Conservation (phyloP, 2,888 invertebrate species). For the Hyposoter dolosus region DNA sequence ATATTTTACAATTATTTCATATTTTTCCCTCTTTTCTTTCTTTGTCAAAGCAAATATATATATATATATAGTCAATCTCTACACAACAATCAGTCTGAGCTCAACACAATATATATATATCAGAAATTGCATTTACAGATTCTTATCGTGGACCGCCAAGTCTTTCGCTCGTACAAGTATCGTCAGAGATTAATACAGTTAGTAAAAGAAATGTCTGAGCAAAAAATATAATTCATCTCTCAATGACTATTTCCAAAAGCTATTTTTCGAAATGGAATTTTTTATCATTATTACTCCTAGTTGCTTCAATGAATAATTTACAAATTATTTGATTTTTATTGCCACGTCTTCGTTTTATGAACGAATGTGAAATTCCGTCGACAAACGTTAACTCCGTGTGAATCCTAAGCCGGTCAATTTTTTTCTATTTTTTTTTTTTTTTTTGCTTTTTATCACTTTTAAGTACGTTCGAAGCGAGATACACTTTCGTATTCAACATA, state of each 20-base stretch:
- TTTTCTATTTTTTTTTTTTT: slow-evolving; percentile 22
- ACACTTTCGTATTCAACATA: slow-evolving; percentile 31
- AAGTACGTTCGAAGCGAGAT: slow-evolving; percentile 53
- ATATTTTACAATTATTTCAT: slow-evolving; percentile 58
- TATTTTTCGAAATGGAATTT: slow-evolving; percentile 11
- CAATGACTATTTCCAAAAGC: slow-evolving; percentile 5
- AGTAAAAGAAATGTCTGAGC: slow-evolving; percentile 17
- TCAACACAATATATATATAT: slow-evolving; percentile 61
- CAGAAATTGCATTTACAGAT: slow-evolving; percentile 55
- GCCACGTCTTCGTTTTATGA: slow-evolving; percentile 20
- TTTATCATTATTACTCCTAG: background rate
- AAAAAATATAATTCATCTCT: slow-evolving; percentile 7
- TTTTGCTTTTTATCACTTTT: slow-evolving; percentile 25
- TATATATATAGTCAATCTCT: slow-evolving; percentile 60
- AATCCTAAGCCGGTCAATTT: background rate
- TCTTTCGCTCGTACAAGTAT: slow-evolving; percentile 16
- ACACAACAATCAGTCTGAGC: slow-evolving; percentile 67
- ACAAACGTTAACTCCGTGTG: slow-evolving; percentile 23
- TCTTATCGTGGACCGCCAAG: slow-evolving; percentile 46
- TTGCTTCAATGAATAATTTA: background rate
- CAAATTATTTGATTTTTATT: slow-evolving; percentile 43
- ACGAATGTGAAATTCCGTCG: slow-evolving; percentile 10
- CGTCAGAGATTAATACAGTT: slow-evolving; percentile 2
- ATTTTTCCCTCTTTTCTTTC: background rate
- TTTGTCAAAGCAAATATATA: slow-evolving; percentile 59